Base-by-base conservation (phyloP, 2,797 vertebrate species). In the Rhynchonycteris naso region DNA sequence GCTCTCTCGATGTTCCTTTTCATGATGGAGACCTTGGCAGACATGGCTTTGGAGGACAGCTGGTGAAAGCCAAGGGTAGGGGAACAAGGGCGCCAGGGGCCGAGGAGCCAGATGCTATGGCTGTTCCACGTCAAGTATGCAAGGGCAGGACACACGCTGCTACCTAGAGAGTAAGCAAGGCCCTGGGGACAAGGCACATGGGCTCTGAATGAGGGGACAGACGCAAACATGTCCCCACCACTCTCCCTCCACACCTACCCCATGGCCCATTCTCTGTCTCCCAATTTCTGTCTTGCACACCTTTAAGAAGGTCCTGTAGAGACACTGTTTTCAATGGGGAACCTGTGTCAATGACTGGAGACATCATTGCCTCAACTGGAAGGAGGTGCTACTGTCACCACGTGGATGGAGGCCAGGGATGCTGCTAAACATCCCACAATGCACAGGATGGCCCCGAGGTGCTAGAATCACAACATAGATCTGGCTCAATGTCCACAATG, bases 151-250 rank as follows among this genome's bases (percentile, higher is more conserved):
- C 30, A 7, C 35, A 28, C 52, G 4, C 83, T 0, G 0, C 47
- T 15, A 28, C 59, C 69, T 0, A 0, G 50, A 81, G 12, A n/a
- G 54, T 4, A 1, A n/a, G 38, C 14, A 1, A 71, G 68, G n/a
- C 66, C 83, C 95, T 91, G 90, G 33, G 22, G 89, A 88, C 80
- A 78, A 94, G 86, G 86, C 33, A 78, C 47, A 54, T 0, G 28
- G 47, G 33, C 43, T 69, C 75, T 78, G 52, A 38, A 22, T 18
- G 28, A 1, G 4, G 72, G n/a, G 28, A 43, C 22, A 5, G 10
- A 3, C 21, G 0, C 24, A 4, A 7, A 5, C 1, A 0, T 0
- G 6, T 13, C 75, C 80, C 72, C 43, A 26, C 28, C 26, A 1
- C 16, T 7, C 47, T 7, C 12, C 52, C 59, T 9, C 22, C 10